A percentile compares a stretch with the other conserved stretches of the same genome.
Conservation (phyloP, 2,113 vertebrate species). For the Elephantulus edwardii region DNA sequence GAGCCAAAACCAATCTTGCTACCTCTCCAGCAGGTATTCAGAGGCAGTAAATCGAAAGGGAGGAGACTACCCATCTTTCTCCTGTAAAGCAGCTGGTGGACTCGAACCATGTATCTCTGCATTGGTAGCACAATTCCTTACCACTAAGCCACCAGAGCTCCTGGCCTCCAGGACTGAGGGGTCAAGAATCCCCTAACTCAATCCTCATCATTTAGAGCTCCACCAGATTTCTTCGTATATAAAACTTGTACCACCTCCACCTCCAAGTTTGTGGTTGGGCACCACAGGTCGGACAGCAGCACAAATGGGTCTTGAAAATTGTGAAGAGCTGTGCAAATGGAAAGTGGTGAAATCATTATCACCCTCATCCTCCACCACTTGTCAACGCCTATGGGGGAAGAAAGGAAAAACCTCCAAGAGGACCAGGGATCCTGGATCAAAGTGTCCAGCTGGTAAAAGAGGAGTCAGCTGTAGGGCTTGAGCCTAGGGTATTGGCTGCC, state of each 20-base stretch:
- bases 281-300: background rate
- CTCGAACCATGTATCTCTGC: no score
- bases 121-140: no score
- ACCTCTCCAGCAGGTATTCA: no score
- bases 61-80: no score
- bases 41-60: no score
- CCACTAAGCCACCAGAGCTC: no score
- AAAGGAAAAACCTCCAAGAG: background rate
- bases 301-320: background rate
- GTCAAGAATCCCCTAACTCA: background rate
- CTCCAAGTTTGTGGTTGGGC: background rate
- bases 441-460: constrained; percentile 79
- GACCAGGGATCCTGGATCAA: constrained; percentile 19
- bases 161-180: background rate
- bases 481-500: constrained; percentile 78
- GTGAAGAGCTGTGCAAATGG: background rate
- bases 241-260: background rate
- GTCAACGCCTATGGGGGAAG: background rate
- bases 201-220: background rate
- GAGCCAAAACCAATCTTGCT: no score
- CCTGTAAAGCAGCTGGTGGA: no score
- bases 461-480: constrained; percentile 74
- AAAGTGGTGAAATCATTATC: constrained; percentile 55
- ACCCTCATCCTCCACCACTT: constrained; percentile 46
- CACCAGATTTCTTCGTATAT: background rate